Percentiles rank a stretch among this genome's conserved stretches.
Evolutionary conservation across 2,113 vertebrate species (phyloP).

Genomic region (Charina bottae): DNA sequence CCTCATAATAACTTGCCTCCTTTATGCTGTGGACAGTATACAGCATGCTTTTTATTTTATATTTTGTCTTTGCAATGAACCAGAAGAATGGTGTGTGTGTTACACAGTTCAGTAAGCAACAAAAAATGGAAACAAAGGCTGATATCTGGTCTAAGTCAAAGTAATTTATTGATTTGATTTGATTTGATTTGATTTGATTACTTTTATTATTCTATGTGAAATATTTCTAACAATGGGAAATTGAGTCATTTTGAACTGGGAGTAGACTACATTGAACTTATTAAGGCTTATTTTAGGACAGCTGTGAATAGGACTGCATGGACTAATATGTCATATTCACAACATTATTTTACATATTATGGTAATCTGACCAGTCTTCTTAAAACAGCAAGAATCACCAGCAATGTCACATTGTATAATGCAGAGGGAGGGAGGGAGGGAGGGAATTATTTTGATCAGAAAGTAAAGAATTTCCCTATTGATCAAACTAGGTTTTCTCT

Average conservation of each 20-base stretch:
- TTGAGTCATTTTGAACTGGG: neutral
- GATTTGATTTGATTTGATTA: no score
- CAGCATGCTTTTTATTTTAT: neutral
- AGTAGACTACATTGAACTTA: neutral
- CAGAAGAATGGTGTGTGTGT: neutral
- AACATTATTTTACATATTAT: conserved; percentile 1
- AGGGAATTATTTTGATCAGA: conserved; percentile 5
- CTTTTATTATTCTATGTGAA: neutral
- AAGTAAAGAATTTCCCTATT: conserved; percentile 23
- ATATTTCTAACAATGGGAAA: neutral
- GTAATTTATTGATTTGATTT: neutral
- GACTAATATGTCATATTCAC: neutral
- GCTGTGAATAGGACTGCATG: neutral
- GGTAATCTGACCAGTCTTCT: conserved; percentile 2
- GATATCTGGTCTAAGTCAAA: neutral
- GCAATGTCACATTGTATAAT: conserved; percentile 16
- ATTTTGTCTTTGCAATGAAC: neutral
- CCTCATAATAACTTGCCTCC: neutral
- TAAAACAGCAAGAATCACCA: conserved; percentile 7
- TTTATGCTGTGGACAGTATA: neutral
- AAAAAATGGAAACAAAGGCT: neutral
- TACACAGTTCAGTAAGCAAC: neutral
- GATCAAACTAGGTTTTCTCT: conserved; percentile 2
- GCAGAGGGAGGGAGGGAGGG: neutral
- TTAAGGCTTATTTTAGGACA: neutral